Percentiles rank a stretch among this genome's conserved stretches.
Conservation (phyloP, 2,113 vertebrate species). For the Pterophyllum scalare region DNA sequence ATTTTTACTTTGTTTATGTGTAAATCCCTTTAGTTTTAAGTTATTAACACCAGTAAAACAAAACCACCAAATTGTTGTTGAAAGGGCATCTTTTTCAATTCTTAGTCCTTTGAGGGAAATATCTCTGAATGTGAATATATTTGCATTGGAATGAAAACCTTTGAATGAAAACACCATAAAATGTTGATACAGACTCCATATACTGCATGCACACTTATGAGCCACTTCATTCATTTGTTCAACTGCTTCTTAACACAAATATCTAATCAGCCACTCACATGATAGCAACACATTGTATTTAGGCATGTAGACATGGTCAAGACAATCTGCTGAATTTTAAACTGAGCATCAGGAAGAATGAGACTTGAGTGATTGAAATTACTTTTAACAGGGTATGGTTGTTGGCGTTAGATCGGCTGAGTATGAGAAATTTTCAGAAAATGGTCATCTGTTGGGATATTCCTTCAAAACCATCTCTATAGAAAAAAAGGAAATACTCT, state of each 20-base stretch:
- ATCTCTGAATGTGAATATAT: neutral
- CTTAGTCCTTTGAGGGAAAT: neutral
- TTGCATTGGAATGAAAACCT: neutral
- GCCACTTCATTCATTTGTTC: neutral
- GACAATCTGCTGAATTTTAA: neutral
- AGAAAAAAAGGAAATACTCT: no score
- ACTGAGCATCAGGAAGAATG: neutral
- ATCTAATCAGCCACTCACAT: neutral
- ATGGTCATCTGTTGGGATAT: no score
- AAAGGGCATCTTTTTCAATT: neutral
- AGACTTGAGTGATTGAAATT: neutral
- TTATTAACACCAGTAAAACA: constrained; percentile 76
- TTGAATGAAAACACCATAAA: neutral
- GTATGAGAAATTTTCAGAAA: no score
- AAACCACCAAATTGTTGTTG: constrained; percentile 73
- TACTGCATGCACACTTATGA: neutral
- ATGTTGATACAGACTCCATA: neutral
- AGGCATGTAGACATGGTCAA: neutral
- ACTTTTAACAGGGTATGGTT: neutral
- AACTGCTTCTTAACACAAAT: neutral
- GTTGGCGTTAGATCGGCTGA: no score
- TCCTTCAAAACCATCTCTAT: no score
- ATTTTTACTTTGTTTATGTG: constrained; percentile 99
- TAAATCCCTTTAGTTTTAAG: constrained; percentile 78
- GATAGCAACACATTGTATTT: neutral